Conservation (phyloP, 2,797 vertebrate genomes). For the Amniataba percoides region DNA sequence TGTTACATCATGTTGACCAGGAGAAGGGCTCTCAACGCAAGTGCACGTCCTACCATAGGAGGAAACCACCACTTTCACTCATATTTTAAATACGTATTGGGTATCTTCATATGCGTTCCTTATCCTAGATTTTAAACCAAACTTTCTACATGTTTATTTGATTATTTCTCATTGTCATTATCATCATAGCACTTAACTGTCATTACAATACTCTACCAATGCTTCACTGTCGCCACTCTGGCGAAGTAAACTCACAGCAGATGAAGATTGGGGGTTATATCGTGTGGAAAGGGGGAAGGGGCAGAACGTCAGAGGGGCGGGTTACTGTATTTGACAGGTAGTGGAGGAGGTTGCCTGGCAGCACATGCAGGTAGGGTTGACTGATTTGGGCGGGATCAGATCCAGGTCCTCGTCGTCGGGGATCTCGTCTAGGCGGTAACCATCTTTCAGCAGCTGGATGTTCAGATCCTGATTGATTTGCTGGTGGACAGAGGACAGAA, state of each 20-base stretch:
- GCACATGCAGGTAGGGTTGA: conserved; percentile 98
- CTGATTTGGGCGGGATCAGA: conserved; percentile 95
- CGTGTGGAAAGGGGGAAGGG: conserved; percentile 42
- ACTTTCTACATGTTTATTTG: conserved; percentile 59
- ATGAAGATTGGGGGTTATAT: conserved; percentile 67
- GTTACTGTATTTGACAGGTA: conserved; percentile 98
- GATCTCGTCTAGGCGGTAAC: conserved; percentile 97
- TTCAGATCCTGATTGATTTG: conserved; percentile 99
- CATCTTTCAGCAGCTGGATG: conserved; percentile 98
- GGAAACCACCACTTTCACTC: conserved; percentile 93
- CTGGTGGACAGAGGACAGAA: conserved; percentile 75
- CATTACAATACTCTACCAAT: conserved; percentile 70
- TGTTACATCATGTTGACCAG: conserved; percentile 64
- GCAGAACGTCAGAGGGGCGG: conserved; percentile 27
- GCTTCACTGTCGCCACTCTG: conserved; percentile 64
- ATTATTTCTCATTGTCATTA: conserved; percentile 70
- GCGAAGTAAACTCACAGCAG: conserved; percentile 75
- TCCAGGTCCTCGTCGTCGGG: conserved; percentile 97
- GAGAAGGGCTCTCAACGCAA: conserved; percentile 66
- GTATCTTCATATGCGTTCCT: conserved; percentile 46
- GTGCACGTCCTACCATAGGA: conserved; percentile 96
- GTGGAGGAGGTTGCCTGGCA: conserved; percentile 97
- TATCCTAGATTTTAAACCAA: conserved; percentile 57
- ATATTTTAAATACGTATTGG: conserved; percentile 61
- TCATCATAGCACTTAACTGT: conserved; percentile 70